Evolutionary conservation across 2,113 vertebrate genomes (phyloP).

Genomic region (Brachirus orientalis): DNA sequence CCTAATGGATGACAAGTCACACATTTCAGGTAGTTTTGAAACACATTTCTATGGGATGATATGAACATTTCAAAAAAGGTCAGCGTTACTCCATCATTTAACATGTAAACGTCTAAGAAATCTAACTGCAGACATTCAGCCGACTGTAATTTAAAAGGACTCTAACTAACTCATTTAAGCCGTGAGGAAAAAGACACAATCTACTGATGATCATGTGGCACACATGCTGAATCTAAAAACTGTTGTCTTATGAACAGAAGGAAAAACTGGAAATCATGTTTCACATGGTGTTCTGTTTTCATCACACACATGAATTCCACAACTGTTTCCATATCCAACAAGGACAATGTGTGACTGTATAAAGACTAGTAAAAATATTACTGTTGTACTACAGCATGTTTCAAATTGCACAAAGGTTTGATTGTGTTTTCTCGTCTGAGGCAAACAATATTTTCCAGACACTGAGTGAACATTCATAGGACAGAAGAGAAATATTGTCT

Average conservation of each 20-base stretch:
- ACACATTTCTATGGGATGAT: not conserved
- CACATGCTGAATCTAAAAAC: not conserved
- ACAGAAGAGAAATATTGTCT: not conserved
- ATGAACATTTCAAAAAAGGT: slow-evolving; percentile 16
- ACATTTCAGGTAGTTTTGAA: not conserved
- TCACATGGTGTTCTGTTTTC: not conserved
- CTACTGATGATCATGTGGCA: slow-evolving; percentile 1
- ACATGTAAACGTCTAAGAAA: slow-evolving; percentile 19
- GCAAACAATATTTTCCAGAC: slow-evolving; percentile 18
- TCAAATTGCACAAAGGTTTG: not conserved
- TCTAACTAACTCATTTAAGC: slow-evolving; percentile 14
- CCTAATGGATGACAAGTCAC: not conserved
- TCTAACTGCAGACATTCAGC: slow-evolving; percentile 5
- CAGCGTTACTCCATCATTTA: slow-evolving; percentile 1
- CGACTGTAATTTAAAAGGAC: slow-evolving; percentile 15
- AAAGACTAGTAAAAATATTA: not conserved
- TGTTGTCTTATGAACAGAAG: not conserved
- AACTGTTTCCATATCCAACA: not conserved
- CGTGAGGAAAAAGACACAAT: slow-evolving; percentile 9
- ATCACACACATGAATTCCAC: slow-evolving; percentile 1
- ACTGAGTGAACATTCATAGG: slow-evolving; percentile 4
- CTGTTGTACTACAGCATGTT: not conserved
- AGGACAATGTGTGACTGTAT: slow-evolving; percentile 24
- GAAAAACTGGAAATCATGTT: not conserved
- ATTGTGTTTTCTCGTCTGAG: not conserved